Evolutionary conservation across 2,113 vertebrate genomes (phyloP).

Genomic region (Eulacestoma nigropectus): DNA sequence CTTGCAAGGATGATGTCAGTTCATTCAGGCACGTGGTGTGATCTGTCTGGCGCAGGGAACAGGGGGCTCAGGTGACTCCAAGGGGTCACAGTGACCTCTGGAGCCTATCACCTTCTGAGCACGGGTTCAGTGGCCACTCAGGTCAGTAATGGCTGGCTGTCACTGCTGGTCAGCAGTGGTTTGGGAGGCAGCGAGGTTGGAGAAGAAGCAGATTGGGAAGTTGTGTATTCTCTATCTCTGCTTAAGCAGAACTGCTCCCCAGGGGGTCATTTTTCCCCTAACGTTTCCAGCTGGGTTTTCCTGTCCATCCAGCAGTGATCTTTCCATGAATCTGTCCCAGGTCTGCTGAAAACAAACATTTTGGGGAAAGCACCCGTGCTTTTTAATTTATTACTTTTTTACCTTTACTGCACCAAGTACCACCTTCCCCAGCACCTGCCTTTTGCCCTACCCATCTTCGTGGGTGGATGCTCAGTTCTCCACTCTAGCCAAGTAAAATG

Average conservation of each 20-base stretch:
- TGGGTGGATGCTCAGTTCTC: background rate
- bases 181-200: background rate
- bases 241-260: background rate
- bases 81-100: background rate
- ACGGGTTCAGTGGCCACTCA: background rate
- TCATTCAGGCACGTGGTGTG: conserved; percentile 1
- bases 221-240: background rate
- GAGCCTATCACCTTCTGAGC: background rate
- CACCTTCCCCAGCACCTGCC: background rate
- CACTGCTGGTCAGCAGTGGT: background rate
- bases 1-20: background rate
- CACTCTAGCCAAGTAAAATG: background rate
- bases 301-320: background rate
- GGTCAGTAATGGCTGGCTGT: background rate
- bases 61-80: background rate
- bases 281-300: background rate
- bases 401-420: background rate
- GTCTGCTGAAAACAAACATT: background rate
- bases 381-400: background rate
- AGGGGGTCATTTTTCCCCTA: background rate
- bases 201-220: background rate
- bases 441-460: background rate
- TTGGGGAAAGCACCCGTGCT: background rate
- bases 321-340: background rate
- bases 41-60: background rate